Conservation (phyloP, 2,888 invertebrate genomes). For the Chromoteleia sp. region DNA sequence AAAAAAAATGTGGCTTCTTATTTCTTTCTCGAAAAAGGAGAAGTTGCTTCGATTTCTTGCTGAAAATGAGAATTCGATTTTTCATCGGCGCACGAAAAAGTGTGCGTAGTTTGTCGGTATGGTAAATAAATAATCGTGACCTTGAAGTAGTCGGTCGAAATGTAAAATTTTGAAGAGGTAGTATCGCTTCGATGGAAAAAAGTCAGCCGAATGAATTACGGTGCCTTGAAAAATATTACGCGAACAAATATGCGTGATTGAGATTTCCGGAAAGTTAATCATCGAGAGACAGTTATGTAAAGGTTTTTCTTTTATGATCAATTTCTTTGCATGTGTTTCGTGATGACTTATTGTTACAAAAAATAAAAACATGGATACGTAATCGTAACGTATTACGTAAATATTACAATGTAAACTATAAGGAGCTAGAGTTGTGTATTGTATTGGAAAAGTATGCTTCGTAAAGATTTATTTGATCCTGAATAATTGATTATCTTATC, state of each 20-base stretch:
- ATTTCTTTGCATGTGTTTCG: not conserved
- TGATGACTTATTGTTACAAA: constrained; percentile 9
- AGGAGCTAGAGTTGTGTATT: constrained; percentile 1
- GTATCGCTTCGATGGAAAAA: not conserved
- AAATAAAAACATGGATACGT: constrained; percentile 15
- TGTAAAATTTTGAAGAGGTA: constrained; percentile 8
- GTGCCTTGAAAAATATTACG: not conserved
- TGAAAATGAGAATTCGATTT: constrained; percentile 1
- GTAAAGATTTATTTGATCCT: constrained; percentile 7
- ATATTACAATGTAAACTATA: constrained; percentile 31
- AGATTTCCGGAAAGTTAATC: constrained; percentile 8
- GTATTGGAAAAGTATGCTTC: not conserved
- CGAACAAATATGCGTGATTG: too few species aligned
- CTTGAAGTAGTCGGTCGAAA: constrained; percentile 11
- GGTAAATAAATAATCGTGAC: constrained; percentile 27
- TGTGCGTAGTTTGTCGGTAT: constrained; percentile 13
- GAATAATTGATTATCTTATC: constrained; percentile 22
- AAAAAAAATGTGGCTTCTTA: too few species aligned
- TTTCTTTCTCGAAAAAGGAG: not conserved
- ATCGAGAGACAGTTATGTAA: not conserved
- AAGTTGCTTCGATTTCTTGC: constrained; percentile 2
- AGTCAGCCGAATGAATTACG: not conserved
- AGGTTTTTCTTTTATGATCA: not conserved
- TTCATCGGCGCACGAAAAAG: not conserved
- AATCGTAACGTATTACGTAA: constrained; percentile 25